Evolutionary conservation across 2,113 vertebrate species (phyloP), one percentile per base, ranked within the genome.

Genomic region (Microcebus griseorufus): DNA sequence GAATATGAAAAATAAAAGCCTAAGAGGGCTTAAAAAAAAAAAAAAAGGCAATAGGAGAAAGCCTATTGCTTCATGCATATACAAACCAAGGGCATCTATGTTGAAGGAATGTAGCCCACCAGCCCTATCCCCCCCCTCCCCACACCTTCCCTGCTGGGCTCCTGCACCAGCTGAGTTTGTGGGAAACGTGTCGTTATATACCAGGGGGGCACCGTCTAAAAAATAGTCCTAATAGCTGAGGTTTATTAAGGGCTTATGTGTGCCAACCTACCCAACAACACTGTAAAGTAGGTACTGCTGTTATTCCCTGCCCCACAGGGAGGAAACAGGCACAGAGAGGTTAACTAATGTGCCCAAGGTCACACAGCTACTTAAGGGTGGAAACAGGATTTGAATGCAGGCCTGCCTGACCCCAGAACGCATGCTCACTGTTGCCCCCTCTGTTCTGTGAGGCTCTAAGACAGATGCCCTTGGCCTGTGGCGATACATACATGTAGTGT

Each of bases 1-100:
- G 73, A 95, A 80, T 60, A 51, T 82, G 51, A 87, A 90, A 87
- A 93, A 37, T 23, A 85, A 97, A 92, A 72, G 60, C 20, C 45
- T 34, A 45, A 81, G 34, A 80, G 16, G 16, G 7, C 70, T 80
- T 39, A 2, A 12, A 79, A 34, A 45, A 55, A 39, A 55, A 39
- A 42, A 3, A 27, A 62, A 22, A 29, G 6, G 5, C 45, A 72
- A 64, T 29, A 58, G 60, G 69, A 55, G 37, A 87, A 92, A 75
- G 60, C 2, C 39, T 72, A 22, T 69, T 64, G 48, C 32, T 91
- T 94, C n/a, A 34, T 12, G 39, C n/a, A 17, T 42, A 39, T 37
- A 42, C 45, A 88, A 17, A 72, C 25, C 58, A 34, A 79, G 29
- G 9, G 23, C 2, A 3, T 45, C 6, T 58, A 9, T 69, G 18